These are phyloP conservation scores for Rhinopomastus cyanomelas DNA, from an alignment of 2,113 vertebrate species.

Conservation along the genomic window DNA sequence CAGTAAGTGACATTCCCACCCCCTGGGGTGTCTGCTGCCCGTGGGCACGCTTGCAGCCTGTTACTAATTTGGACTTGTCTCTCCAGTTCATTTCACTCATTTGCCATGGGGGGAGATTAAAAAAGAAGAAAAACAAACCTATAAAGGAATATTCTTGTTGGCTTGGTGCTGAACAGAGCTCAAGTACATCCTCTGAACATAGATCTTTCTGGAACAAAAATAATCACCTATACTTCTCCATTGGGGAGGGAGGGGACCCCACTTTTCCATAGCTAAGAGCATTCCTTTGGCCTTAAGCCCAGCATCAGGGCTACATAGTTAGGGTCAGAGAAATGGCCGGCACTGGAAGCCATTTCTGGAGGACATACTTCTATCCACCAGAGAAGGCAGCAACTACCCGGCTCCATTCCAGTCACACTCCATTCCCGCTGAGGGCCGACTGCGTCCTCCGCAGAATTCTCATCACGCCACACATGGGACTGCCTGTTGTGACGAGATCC, in stretches of 20 bases:
- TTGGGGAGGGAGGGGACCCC: neutral
- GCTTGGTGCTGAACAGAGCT: neutral
- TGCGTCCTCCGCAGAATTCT: neutral
- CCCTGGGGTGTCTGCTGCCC: neutral
- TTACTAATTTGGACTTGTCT: slow-evolving; percentile 27
- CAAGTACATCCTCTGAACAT: neutral
- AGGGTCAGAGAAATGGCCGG: neutral
- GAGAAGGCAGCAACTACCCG: neutral
- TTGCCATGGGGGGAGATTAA: neutral
- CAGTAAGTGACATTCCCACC: neutral
- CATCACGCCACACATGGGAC: neutral
- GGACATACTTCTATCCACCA: neutral
- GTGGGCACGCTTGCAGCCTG: neutral
- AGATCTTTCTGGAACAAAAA: neutral
- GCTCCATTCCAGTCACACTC: neutral
- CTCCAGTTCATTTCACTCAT: slow-evolving; percentile 25
- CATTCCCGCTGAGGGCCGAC: neutral
- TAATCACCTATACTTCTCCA: neutral
- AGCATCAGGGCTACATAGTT: neutral
- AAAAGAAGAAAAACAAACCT: neutral
- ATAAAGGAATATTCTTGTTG: neutral
- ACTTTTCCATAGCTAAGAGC: neutral
- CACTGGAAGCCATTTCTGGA: neutral
- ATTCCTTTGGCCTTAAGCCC: neutral
- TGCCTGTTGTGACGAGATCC: slow-evolving; percentile 5